phyloP scores from a whole-genome alignment of 2,113 vertebrate genomes.

The Collichthys lucidus region DNA sequence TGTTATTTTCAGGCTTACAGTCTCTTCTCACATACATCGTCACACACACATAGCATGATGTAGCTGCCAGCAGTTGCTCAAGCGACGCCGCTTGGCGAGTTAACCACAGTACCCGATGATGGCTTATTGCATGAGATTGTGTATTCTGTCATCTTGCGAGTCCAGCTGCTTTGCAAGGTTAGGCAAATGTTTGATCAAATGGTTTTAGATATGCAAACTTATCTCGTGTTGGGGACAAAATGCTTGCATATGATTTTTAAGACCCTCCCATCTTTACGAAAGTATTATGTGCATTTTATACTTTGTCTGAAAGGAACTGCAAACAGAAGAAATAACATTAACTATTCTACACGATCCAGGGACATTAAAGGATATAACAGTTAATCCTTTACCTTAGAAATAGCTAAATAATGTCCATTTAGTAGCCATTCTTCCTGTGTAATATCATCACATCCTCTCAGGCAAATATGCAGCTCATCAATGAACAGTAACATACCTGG shows the following conservation, averaged over 20 bases:
- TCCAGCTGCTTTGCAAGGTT: no score
- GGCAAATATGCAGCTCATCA: constrained; percentile 1
- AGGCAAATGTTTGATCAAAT: background rate
- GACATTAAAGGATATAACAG: background rate
- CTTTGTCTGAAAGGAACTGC: background rate
- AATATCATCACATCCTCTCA: background rate
- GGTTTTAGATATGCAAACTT: background rate
- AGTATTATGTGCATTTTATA: background rate
- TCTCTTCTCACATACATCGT: no score
- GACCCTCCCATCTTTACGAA: background rate
- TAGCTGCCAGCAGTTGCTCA: no score
- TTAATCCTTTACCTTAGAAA: background rate
- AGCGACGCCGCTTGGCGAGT: no score
- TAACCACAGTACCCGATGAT: no score
- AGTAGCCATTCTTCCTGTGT: background rate
- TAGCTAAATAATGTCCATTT: background rate
- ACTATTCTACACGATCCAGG: background rate
- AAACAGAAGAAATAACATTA: background rate
- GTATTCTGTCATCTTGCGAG: no score
- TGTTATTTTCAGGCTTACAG: no score
- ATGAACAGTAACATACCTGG: constrained; percentile 27
- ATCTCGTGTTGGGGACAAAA: background rate
- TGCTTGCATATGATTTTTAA: background rate
- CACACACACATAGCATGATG: no score
- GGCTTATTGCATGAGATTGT: no score